These are phyloP conservation scores for Ophonus ardosiacus DNA, from an alignment of 2,888 invertebrate species.

Conservation along the genomic window DNA sequence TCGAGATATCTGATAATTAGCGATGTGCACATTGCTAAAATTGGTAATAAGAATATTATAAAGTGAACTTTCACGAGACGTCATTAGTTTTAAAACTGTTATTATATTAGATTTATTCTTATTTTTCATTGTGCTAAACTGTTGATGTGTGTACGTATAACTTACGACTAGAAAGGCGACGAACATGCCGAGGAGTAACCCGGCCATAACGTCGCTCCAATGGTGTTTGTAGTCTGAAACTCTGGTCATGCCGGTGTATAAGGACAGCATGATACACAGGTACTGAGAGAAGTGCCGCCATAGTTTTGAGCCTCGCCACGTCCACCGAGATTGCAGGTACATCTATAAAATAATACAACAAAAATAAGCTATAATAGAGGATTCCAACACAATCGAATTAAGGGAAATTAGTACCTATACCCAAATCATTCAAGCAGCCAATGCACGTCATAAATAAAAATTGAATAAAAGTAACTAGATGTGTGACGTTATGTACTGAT, in stretches of 20 bases:
- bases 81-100: not conserved
- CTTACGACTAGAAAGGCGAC: conserved; percentile 85
- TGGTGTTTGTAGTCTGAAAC: conserved; percentile 98
- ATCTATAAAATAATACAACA: conserved; percentile 78
- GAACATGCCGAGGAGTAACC: conserved; percentile 83
- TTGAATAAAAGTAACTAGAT: too few species aligned
- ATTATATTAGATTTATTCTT: not conserved
- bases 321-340: conserved; percentile 91
- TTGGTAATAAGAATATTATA: too few species aligned
- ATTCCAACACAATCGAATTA: too few species aligned
- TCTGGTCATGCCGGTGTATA: conserved; percentile 92
- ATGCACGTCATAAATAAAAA: too few species aligned
- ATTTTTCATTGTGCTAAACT: not conserved
- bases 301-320: conserved; percentile 88
- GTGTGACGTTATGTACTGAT: too few species aligned
- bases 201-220: conserved; percentile 96
- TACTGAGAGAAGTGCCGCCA: conserved; percentile 92
- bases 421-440: too few species aligned
- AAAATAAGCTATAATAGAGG: too few species aligned
- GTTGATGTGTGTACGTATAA: not conserved
- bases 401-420: too few species aligned
- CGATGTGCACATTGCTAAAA: not conserved
- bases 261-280: conserved; percentile 86
- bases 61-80: not conserved
- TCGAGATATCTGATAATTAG: not conserved